Evolutionary conservation across 1,140 invertebrate genomes (phyloP).

Genomic region (Tachypleus tridentatus): DNA sequence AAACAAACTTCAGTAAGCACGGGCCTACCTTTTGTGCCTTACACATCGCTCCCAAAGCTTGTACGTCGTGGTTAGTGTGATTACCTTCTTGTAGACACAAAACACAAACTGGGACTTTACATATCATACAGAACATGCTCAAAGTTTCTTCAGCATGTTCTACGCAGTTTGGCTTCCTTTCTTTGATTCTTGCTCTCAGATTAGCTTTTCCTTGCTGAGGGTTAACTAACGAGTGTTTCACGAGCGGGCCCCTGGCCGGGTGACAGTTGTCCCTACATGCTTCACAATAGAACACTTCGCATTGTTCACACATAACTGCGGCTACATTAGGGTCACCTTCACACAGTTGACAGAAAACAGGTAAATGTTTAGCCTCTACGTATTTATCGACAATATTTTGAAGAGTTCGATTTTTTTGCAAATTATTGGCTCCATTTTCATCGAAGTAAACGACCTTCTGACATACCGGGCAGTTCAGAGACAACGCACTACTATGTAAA

Average conservation of each 20-base stretch:
- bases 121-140: slow-evolving; percentile 78
- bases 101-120: slow-evolving; percentile 74
- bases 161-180: slow-evolving; percentile 50
- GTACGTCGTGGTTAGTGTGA: slow-evolving; percentile 74
- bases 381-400: slow-evolving; percentile 87
- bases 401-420: slow-evolving; percentile 83
- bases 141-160: slow-evolving; percentile 70
- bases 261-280: slow-evolving; percentile 82
- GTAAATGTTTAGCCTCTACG: slow-evolving; percentile 53
- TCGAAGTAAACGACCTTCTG: slow-evolving; percentile 83
- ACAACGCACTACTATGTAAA: slow-evolving; percentile 48
- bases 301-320: slow-evolving; percentile 85
- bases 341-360: slow-evolving; percentile 88
- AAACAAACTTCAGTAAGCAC: no score
- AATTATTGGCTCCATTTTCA: slow-evolving; percentile 79
- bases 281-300: slow-evolving; percentile 90
- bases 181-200: slow-evolving; percentile 32
- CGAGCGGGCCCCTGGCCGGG: slow-evolving; percentile 76
- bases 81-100: slow-evolving; percentile 67
- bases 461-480: slow-evolving; percentile 70
- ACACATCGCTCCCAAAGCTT: slow-evolving; percentile 74
- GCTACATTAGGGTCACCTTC: slow-evolving; percentile 69
- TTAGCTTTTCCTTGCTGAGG: slow-evolving; percentile 38
- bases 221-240: slow-evolving; percentile 71
- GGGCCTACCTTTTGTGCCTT: slow-evolving; percentile 85